phyloP scores from a whole-genome alignment of 2,113 vertebrate species.

The Caranx melampygus region DNA sequence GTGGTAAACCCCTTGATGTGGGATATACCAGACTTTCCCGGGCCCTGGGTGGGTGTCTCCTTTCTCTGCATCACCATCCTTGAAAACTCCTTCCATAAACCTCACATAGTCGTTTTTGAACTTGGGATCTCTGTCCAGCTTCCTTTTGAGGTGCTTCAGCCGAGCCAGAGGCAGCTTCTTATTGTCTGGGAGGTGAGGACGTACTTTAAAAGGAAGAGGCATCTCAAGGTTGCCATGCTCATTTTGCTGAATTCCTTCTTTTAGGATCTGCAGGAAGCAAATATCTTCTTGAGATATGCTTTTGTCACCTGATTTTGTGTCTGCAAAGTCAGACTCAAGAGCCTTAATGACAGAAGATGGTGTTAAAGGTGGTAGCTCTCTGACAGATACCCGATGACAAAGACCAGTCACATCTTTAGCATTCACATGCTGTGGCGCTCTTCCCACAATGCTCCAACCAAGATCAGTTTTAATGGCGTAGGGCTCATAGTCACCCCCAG shows the following conservation, averaged over 20 bases:
- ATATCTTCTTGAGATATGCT: too few species aligned
- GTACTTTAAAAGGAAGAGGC: not conserved
- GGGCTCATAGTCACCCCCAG: too few species aligned
- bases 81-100: not conserved
- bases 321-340: too few species aligned
- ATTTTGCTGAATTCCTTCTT: conserved; percentile 10
- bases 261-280: too few species aligned
- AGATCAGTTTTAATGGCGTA: too few species aligned
- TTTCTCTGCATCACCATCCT: not conserved
- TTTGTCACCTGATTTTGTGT: too few species aligned
- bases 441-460: not conserved
- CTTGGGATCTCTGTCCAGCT: not conserved
- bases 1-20: not conserved
- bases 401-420: too few species aligned
- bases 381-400: too few species aligned
- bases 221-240: not conserved
- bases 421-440: too few species aligned
- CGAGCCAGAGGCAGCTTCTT: not conserved
- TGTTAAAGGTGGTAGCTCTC: too few species aligned
- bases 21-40: not conserved
- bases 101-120: not conserved
- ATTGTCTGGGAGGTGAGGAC: not conserved
- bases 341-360: too few species aligned
- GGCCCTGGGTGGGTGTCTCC: too few species aligned
- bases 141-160: not conserved